Evolutionary conservation across 2,888 invertebrate genomes (phyloP), one percentile per base, ranked within the genome.

Genomic region (Acheta domesticus): DNA sequence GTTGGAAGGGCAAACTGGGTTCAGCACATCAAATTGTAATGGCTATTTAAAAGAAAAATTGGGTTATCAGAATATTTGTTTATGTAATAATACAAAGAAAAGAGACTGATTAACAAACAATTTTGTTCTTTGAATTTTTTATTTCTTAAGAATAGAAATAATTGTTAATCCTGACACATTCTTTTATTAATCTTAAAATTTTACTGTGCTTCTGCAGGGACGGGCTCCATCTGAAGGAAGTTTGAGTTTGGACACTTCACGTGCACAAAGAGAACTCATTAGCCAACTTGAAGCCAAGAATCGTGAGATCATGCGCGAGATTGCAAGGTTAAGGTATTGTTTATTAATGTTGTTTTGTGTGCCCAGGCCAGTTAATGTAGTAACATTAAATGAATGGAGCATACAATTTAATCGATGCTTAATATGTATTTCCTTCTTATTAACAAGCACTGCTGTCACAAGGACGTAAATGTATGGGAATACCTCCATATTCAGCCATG

Each of bases 231-330:
- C 94, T 0, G 93, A 93, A 86, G 89, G 91, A 74, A 92, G 91
- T 84, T 90, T 96, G 50, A 89, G 88, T 76, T 91, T 96, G 85
- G 97, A 97, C 85, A 94, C 96, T 78, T 96, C 96, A 80, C 90
- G 96, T 83, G 95, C 95, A 23, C 96, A 97, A 84, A 90, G 97
- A 12, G 97, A 98, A 86, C 90, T 98, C 14, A 97, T 98, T 84
- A 92, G 94, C 75, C 96, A 98, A 85, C 89, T 98, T 77, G 98
- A 98, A 86, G 92, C 95, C 78, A 97, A 98, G 89, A 98, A 98
- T 88, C 91, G 96, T 84, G 97, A 98, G 89, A 97, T 98, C 82
- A 96, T 97, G 95, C 91, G 95, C 82, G 97, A 97, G 89, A 98
- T 98, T 85, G 94, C 94, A 82, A 92, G 95, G 86, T 90, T 96